These are phyloP conservation scores for Drosophila bocqueti DNA, from an alignment of 1,140 invertebrate genomes.

Conservation along the genomic window DNA sequence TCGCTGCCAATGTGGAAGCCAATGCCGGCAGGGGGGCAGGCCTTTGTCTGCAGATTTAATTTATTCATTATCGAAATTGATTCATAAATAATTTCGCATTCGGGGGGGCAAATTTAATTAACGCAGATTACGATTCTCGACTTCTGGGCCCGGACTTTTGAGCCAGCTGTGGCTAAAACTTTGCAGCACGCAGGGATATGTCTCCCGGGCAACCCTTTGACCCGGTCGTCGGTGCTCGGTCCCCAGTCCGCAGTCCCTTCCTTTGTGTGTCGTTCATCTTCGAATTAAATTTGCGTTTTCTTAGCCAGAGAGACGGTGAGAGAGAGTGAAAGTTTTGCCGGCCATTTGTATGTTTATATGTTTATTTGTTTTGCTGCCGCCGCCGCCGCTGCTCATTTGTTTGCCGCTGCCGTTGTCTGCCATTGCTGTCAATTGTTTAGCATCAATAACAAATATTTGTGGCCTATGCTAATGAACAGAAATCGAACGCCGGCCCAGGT, in stretches of 20 bases:
- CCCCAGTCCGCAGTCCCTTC: not conserved
- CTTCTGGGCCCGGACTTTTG: conserved; percentile 19
- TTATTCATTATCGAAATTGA: conserved; percentile 78
- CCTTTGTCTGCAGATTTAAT: conserved; percentile 47
- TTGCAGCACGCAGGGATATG: conserved; percentile 16
- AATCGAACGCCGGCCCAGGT: conserved; percentile 33
- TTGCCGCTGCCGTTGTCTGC: conserved; percentile 23
- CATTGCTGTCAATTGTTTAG: conserved; percentile 69
- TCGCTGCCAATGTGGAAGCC: conserved; percentile 2
- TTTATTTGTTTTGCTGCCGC: conserved; percentile 12
- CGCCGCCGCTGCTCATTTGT: conserved; percentile 37
- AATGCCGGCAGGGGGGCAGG: not conserved
- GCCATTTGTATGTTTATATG: conserved; percentile 42
- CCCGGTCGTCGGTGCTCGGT: not conserved
- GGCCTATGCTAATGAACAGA: conserved; percentile 69
- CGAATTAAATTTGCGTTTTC: conserved; percentile 55
- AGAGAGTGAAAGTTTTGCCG: conserved; percentile 68
- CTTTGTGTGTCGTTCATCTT: conserved; percentile 39
- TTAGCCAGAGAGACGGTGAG: not conserved
- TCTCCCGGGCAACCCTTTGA: conserved; percentile 30
- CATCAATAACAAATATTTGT: conserved; percentile 79
- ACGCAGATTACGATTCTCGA: conserved; percentile 67
- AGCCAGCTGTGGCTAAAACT: conserved; percentile 52
- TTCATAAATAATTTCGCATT: conserved; percentile 73
- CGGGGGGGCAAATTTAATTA: conserved; percentile 55